Base-by-base conservation (phyloP, 2,797 vertebrate genomes). In the Anomalospiza imberbis region DNA sequence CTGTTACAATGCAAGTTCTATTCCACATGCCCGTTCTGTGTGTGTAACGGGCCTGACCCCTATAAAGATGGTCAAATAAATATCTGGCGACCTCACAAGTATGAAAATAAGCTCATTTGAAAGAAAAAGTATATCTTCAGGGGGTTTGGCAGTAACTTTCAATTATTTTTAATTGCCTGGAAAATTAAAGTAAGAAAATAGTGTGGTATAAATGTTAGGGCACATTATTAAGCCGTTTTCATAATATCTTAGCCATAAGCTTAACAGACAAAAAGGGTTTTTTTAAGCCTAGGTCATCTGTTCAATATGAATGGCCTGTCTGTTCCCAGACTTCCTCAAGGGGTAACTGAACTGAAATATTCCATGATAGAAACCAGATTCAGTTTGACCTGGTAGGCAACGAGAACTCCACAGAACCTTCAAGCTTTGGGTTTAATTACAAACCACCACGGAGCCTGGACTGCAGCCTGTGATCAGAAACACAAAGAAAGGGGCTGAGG, bases 151-250 rank as follows among this genome's bases (percentile, higher is more conserved):
- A 97, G 81, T 92, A 94, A 93, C 94, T 95, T 96, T 95, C 97
- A 95, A 96, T 97, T 97, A 97, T 96, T 97, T 97, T 97, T 96
- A 97, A 97, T 92, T 95, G 96, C 95, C 91, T 97, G 94, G 93
- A 97, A 97, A 97, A 97, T 94, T 94, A 94, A 97, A 96, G 87
- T 89, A 95, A 95, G 92, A 96, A 96, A 95, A 94, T 66, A 93
- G 90, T 29, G 68, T 77, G 90, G 94, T 95, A 95, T 95, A 96
- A 97, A 96, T 81, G 94, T 91, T 96, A 83, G 91, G 90, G 88
- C 90, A 93, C 88, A 78, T 91, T 97, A 96, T 96, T 95, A 95
- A 94, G 88, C 75, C 54, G 45, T 93, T 95, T 94, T 91, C 85
- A 85, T 84, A 93, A 89, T 92, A 93, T 93, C 89, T 93, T 53